A percentile compares a stretch with the other conserved stretches of the same genome.
Conservation (phyloP, 2,888 invertebrate genomes). For the Phyllotreta striolata region DNA sequence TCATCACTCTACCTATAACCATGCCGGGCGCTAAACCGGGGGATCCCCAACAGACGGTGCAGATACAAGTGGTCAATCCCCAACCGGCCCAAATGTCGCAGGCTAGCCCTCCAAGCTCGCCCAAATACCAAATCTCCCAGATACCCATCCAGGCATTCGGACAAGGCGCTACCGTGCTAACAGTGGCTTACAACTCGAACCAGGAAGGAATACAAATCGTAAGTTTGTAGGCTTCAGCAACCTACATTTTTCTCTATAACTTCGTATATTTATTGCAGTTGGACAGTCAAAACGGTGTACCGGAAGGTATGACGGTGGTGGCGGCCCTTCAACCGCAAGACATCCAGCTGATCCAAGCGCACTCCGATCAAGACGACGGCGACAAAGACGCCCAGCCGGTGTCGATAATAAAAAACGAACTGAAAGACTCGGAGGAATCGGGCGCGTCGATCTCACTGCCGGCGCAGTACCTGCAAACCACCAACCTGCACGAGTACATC, state of each 20-base stretch:
- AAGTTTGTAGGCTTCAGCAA: too few relatives aligned
- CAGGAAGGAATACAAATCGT: conserved; percentile 68
- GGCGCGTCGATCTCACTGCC: conserved; percentile 61
- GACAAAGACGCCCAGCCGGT: conserved; percentile 62
- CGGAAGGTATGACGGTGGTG: conserved; percentile 73
- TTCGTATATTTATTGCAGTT: conserved; percentile 45
- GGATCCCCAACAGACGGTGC: conserved; percentile 80
- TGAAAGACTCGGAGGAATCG: conserved; percentile 43
- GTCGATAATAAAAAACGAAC: conserved; percentile 63
- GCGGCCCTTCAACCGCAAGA: conserved; percentile 75
- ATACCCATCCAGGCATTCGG: conserved; percentile 79
- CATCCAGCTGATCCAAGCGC: conserved; percentile 67
- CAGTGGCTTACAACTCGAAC: conserved; percentile 75
- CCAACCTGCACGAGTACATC: conserved; percentile 64
- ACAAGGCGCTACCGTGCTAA: conserved; percentile 76
- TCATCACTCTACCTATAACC: conserved; percentile 81
- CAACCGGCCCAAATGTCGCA: conserved; percentile 55
- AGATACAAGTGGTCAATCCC: conserved; percentile 69
- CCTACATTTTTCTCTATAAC: too few relatives aligned
- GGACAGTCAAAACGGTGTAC: conserved; percentile 63
- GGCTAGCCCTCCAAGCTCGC: conserved; percentile 65
- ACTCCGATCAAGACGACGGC: conserved; percentile 53
- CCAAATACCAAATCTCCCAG: conserved; percentile 77
- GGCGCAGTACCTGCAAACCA: conserved; percentile 64
- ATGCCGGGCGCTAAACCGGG: conserved; percentile 78